phyloP scores from a whole-genome alignment of 2,797 vertebrate genomes.

The Chromobotia macracanthus region DNA sequence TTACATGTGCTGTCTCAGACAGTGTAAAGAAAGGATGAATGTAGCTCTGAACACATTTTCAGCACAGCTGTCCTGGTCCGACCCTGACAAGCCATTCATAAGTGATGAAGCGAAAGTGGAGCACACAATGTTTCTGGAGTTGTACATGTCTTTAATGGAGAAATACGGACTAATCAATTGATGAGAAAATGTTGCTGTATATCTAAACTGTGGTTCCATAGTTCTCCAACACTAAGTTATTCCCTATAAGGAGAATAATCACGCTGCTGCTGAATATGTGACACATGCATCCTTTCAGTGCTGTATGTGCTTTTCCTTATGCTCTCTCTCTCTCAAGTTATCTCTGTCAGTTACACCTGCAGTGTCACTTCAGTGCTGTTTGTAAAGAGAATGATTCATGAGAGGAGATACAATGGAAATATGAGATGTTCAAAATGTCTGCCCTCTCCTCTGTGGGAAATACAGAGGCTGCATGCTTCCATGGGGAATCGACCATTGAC shows the following conservation, averaged over 20 bases:
- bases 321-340: slow-evolving; percentile 69
- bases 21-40: neutral
- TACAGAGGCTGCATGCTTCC: slow-evolving; percentile 54
- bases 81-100: slow-evolving; percentile 11
- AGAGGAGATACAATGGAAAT: slow-evolving; percentile 67
- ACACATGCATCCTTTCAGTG: slow-evolving; percentile 56
- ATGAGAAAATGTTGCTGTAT: neutral
- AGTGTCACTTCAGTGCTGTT: slow-evolving; percentile 67
- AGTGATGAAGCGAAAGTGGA: slow-evolving; percentile 24
- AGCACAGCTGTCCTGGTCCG: neutral
- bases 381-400: slow-evolving; percentile 68
- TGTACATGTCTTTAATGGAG: neutral
- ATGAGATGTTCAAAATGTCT: slow-evolving; percentile 68
- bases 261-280: slow-evolving; percentile 70
- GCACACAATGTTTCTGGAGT: neutral
- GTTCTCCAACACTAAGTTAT: slow-evolving; percentile 28
- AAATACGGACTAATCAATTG: neutral
- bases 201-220: slow-evolving; percentile 32
- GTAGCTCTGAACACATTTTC: neutral
- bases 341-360: slow-evolving; percentile 76
- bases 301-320: slow-evolving; percentile 72
- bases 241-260: slow-evolving; percentile 52
- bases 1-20: neutral
- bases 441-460: slow-evolving; percentile 62
- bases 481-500: slow-evolving; percentile 2